Conservation (phyloP, 2,888 invertebrate species). For the Lycocerus yunnanus region DNA sequence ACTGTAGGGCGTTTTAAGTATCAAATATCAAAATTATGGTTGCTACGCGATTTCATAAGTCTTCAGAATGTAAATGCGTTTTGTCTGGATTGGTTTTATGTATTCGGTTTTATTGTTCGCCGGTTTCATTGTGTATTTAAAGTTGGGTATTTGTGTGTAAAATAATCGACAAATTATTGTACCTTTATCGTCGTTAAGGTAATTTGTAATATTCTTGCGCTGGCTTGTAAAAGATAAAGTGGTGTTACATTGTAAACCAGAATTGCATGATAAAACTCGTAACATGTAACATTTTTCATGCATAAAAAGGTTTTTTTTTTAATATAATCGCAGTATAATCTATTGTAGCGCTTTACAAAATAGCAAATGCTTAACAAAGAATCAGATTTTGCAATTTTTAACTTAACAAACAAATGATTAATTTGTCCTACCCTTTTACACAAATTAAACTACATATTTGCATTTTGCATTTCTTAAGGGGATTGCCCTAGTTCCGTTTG, state of each 20-base stretch:
- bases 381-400: not conserved
- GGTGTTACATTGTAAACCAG: not conserved
- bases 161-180: not conserved
- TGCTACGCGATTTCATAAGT: conserved; percentile 19
- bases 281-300: not conserved
- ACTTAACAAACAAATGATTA: not conserved
- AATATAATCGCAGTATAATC: not conserved
- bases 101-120: conserved; percentile 9
- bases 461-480: not conserved
- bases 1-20: conserved; percentile 23
- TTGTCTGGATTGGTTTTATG: conserved; percentile 11
- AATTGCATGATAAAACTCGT: not conserved
- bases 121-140: not conserved
- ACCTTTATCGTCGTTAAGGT: not conserved
- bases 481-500: not conserved
- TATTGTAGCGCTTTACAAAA: not conserved
- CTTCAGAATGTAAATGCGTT: conserved; percentile 16
- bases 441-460: not conserved
- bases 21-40: conserved; percentile 26
- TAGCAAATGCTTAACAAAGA: not conserved
- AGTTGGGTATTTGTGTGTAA: not conserved
- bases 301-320: not conserved
- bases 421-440: not conserved
- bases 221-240: not conserved
- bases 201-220: not conserved